Evolutionary conservation across 2,113 vertebrate species (phyloP), one percentile per base, ranked within the genome.

Genomic region (Smithornis capensis): DNA sequence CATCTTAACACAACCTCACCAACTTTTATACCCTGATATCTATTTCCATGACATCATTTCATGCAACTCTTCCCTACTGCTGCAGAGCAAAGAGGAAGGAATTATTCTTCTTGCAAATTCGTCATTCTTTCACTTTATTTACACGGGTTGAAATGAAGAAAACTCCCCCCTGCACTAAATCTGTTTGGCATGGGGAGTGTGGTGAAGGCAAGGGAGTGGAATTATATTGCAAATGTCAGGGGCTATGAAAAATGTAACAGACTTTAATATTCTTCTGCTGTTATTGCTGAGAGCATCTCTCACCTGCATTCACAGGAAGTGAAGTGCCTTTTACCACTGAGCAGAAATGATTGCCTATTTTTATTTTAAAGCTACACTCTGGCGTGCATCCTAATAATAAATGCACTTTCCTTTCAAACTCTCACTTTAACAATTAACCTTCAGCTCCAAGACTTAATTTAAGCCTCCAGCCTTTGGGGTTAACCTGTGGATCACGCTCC

Each of bases 171-270:
- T 77, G 59, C n/a, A 57, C 78, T 71, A 63, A 77, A 76, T 90
- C 83, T 95, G 59, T 56, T 79, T 74, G 87, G 38, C 38, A 64
- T 5, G 14, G 63, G 31, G 38, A 57, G 59, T 4, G 15, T 4
- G 28, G 59, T 53, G 91, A 87, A 94, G n/a, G 78, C 82, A 93
- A 59, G 82, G 78, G 95, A 88, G 90, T 95, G 93, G 94, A 96
- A 95, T 85, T 95, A 87, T 25, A 95, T 76, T 90, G 94, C 78
- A 90, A 88, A 95, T 95, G 94, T 94, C 96, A 96, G 77, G 59
- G 83, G 78, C 60, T 91, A 95, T 96, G 92, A 97, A 96, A 97
- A 96, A 96, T 97, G 95, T 94, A 95, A 83, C 50, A 95, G 85
- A 85, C 84, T 94, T 96, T 90, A 95, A 95, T 91, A 94, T 92